A percentile compares a stretch with the other conserved stretches of the same genome.
These are phyloP conservation scores for Poeciliopsis infans DNA, from an alignment of 2,797 vertebrate species.

Conservation along the genomic window DNA sequence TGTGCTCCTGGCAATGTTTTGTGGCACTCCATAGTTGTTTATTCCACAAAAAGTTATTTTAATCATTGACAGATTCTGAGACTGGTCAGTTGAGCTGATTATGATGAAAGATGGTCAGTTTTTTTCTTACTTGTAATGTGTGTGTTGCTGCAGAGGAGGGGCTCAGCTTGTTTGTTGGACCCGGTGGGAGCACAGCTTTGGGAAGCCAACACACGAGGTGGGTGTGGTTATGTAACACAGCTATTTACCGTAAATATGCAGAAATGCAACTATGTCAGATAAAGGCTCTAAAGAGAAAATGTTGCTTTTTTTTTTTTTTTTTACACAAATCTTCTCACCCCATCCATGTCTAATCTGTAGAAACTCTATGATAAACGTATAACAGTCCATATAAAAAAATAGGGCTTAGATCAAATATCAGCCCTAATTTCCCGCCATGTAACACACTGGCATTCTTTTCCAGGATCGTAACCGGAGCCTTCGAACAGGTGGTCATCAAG, in stretches of 20 bases:
- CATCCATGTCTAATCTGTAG: not conserved
- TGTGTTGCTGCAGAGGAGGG: slow-evolving; percentile 88
- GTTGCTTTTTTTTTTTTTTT: not conserved
- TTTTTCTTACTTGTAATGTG: slow-evolving; percentile 28
- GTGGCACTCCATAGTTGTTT: slow-evolving; percentile 13
- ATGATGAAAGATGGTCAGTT: slow-evolving; percentile 13
- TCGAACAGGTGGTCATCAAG: slow-evolving; percentile 97
- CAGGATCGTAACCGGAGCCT: slow-evolving; percentile 89
- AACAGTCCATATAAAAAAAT: not conserved
- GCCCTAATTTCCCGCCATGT: slow-evolving; percentile 29
- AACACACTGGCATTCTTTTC: slow-evolving; percentile 65
- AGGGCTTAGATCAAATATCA: slow-evolving; percentile 17
- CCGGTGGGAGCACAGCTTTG: slow-evolving; percentile 92
- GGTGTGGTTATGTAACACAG: slow-evolving; percentile 66
- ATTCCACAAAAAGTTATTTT: not conserved
- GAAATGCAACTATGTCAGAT: slow-evolving; percentile 7
- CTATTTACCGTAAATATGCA: slow-evolving; percentile 28
- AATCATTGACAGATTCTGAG: slow-evolving; percentile 18
- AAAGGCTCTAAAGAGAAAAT: not conserved
- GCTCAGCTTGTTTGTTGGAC: slow-evolving; percentile 93
- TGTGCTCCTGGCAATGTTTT: not conserved
- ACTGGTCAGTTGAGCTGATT: slow-evolving; percentile 16
- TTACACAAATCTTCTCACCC: not conserved
- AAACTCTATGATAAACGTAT: not conserved
- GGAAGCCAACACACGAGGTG: slow-evolving; percentile 93